Evolutionary conservation across 2,888 invertebrate species (phyloP), one percentile per base, ranked within the genome.

Genomic region (Trisateles emortualis): DNA sequence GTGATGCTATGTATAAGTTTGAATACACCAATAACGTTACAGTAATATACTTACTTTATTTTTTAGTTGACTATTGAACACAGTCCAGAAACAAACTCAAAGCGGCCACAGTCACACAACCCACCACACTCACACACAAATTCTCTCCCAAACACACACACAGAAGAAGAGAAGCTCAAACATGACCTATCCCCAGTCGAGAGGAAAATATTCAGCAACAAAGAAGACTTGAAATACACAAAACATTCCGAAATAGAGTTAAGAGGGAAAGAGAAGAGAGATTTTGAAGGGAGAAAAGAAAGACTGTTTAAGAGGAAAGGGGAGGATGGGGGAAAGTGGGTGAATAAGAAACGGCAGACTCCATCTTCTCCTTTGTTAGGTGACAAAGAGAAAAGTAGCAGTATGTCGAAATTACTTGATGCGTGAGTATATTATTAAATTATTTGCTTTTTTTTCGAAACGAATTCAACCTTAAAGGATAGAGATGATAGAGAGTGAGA

Each of bases 21-120:
- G n/a, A n/a, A n/a, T n/a, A n/a, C n/a, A n/a, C n/a, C n/a, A n/a
- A 2, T 1, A 14, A 26, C 9, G 26, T 4, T 26, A n/a, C n/a
- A n/a, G n/a, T n/a, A n/a, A n/a, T 26, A 22, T 22, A 22, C 22
- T 22, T 26, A 4, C n/a, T n/a, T n/a, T n/a, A n/a, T n/a, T 38
- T 69, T 61, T 5, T 90, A 97, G 95, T 88, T 98, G 59, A 98
- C 98, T 2, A 96, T 98, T 74, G 98, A 98, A 85, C 97, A 98
- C 80, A 97, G 97, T 83, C 97, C 98, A 8, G 96, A 96, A 66
- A 94, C 96, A 32, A 74, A 75, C 42, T 68, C 68, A 47, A 76
- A 72, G 46, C 71, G 65, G 9, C 53, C 68, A 51, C 61, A 72
- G 60, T 42, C 46, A 36, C 24, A 44, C 36, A 41, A 52, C 32